Evolutionary conservation across 2,888 invertebrate genomes (phyloP).

Genomic region (Macaria liturata): DNA sequence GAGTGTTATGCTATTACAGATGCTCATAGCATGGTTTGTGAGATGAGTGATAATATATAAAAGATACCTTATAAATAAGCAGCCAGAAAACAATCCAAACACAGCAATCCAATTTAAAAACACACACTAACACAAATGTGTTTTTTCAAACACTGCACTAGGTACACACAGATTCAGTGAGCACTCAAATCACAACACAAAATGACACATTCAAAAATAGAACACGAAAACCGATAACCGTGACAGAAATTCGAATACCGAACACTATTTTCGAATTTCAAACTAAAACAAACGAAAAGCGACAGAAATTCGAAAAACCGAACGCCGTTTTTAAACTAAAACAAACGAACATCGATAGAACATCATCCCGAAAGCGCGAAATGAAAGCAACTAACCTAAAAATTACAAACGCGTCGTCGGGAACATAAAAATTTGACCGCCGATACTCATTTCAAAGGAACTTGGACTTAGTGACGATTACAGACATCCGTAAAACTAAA

Average conservation of each 20-base stretch:
- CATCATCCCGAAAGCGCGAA: conserved; percentile 54
- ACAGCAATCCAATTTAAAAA: no score
- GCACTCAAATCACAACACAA: background rate
- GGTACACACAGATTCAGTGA: background rate
- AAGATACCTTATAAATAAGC: no score
- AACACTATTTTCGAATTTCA: conserved; percentile 2
- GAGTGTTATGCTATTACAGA: no score
- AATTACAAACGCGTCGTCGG: conserved; percentile 47
- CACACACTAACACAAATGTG: no score
- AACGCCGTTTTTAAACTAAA: conserved; percentile 27
- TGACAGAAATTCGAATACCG: conserved; percentile 12
- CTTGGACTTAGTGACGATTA: conserved; percentile 49
- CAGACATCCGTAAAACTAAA: conserved; percentile 30
- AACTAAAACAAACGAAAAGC: conserved; percentile 1
- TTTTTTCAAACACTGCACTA: no score
- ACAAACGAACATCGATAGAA: conserved; percentile 34
- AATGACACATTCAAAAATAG: conserved; percentile 12
- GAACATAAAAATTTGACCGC: conserved; percentile 75
- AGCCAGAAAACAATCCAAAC: no score
- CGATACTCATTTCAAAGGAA: conserved; percentile 63
- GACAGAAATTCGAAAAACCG: conserved; percentile 25
- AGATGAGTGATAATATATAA: no score
- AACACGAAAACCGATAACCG: conserved; percentile 17
- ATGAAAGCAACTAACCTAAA: conserved; percentile 73
- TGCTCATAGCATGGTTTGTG: no score